Evolutionary conservation across 1,140 invertebrate species (phyloP).

Genomic region (Planococcus citri): DNA sequence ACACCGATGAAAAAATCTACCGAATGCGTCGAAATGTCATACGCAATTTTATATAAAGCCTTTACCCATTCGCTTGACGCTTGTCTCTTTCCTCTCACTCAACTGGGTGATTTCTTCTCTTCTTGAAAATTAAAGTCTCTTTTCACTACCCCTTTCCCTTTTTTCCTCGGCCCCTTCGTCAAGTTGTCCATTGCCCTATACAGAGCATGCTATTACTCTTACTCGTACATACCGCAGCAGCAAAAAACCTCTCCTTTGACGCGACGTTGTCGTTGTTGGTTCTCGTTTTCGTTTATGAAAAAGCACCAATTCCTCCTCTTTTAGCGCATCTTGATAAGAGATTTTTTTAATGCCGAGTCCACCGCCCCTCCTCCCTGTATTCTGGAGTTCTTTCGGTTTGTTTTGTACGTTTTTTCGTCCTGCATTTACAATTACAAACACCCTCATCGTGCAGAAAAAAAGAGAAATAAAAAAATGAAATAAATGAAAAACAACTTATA

Average conservation of each 20-base stretch:
- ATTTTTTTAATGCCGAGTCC: background rate
- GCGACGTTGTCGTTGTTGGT: too few relatives aligned
- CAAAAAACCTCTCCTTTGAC: background rate
- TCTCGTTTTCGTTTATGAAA: constrained; percentile 2
- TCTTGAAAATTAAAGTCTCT: too few relatives aligned
- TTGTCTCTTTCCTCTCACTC: background rate
- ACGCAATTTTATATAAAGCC: background rate
- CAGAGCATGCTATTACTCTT: too few relatives aligned
- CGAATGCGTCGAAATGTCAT: constrained; percentile 17
- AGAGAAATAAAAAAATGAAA: too few relatives aligned
- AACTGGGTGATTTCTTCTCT: too few relatives aligned
- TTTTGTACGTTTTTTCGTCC: background rate
- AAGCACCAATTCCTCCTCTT: background rate
- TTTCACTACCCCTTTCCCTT: background rate
- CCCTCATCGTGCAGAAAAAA: too few relatives aligned
- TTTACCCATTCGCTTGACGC: background rate
- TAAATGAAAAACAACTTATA: constrained; percentile 10
- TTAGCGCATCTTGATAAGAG: constrained; percentile 1
- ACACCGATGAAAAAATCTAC: too few relatives aligned
- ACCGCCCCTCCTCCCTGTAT: background rate
- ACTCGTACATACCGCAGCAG: too few relatives aligned
- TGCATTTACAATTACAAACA: too few relatives aligned
- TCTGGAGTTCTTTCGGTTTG: too few relatives aligned
- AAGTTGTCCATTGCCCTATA: background rate
- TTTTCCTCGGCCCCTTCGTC: background rate